These are phyloP conservation scores for Hyla sarda DNA, from an alignment of 2,113 vertebrate species.

Conservation along the genomic window DNA sequence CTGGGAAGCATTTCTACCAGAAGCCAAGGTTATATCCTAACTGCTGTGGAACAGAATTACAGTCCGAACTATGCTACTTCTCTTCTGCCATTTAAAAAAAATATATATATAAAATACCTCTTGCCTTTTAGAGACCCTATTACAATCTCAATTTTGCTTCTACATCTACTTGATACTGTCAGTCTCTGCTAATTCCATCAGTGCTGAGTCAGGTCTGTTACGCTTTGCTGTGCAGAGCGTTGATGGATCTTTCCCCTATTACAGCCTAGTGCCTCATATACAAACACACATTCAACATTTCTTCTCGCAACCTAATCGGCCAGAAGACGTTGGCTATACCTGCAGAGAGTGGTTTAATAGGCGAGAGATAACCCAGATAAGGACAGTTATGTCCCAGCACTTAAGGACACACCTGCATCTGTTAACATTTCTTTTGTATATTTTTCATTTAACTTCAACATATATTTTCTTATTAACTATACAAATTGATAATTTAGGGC, in stretches of 20 bases:
- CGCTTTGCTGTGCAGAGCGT: conserved; percentile 39
- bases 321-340: conserved; percentile 3
- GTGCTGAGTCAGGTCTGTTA: conserved; percentile 19
- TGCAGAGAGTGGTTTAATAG: not conserved
- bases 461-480: conserved; percentile 92
- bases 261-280: conserved; percentile 11
- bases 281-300: not conserved
- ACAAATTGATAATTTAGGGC: conserved; percentile 72
- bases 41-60: conserved; percentile 49
- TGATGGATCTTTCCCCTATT: conserved; percentile 2
- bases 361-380: not conserved
- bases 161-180: conserved; percentile 19
- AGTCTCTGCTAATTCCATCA: conserved; percentile 1
- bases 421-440: conserved; percentile 74
- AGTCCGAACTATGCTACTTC: conserved; percentile 64
- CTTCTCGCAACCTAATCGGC: not conserved
- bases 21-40: conserved; percentile 98
- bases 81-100: conserved; percentile 77
- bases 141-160: conserved; percentile 24
- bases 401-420: conserved; percentile 59
- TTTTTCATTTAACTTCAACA: conserved; percentile 86
- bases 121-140: conserved; percentile 74
- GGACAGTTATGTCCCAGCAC: conserved; percentile 68
- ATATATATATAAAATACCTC: conserved; percentile 76
- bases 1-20: conserved; percentile 97